Evolutionary conservation across 2,797 vertebrate species (phyloP).

Genomic region (Sebastes jordani): DNA sequence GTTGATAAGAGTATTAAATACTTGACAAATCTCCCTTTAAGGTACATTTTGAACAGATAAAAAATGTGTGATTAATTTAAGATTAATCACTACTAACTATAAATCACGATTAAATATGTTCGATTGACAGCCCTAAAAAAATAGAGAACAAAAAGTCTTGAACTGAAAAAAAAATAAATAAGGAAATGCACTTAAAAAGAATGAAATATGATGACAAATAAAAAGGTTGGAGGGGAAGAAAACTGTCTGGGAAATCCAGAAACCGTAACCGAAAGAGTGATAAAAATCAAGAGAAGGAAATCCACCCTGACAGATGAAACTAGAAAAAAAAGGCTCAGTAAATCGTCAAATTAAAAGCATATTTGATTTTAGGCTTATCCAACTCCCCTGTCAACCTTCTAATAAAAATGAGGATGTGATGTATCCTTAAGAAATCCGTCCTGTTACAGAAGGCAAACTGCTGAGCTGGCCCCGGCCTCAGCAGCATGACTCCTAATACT

Average conservation of each 20-base stretch:
- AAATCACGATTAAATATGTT: too few relatives aligned
- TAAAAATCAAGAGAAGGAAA: not conserved
- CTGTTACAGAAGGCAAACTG: conserved; percentile 26
- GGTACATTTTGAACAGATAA: too few relatives aligned
- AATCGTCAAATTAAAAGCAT: not conserved
- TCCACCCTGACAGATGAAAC: not conserved
- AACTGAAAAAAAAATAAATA: not conserved
- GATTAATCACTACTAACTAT: too few relatives aligned
- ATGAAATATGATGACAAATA: not conserved
- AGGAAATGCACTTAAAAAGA: not conserved
- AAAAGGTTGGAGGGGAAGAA: not conserved
- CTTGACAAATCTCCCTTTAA: too few relatives aligned
- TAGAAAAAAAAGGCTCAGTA: not conserved
- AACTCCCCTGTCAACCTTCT: not conserved
- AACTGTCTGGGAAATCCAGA: not conserved
- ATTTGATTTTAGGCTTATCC: not conserved
- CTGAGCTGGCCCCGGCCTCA: conserved; percentile 50
- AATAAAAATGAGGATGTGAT: not conserved
- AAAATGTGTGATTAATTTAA: too few relatives aligned
- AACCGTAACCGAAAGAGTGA: not conserved
- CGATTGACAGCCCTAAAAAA: too few relatives aligned
- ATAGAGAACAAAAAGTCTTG: not conserved
- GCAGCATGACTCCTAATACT: conserved; percentile 57
- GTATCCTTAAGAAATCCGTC: conserved; percentile 5
- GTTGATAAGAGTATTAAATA: too few relatives aligned